phyloP scores from a whole-genome alignment of 2,888 invertebrate genomes.

The Athalia cordata region DNA sequence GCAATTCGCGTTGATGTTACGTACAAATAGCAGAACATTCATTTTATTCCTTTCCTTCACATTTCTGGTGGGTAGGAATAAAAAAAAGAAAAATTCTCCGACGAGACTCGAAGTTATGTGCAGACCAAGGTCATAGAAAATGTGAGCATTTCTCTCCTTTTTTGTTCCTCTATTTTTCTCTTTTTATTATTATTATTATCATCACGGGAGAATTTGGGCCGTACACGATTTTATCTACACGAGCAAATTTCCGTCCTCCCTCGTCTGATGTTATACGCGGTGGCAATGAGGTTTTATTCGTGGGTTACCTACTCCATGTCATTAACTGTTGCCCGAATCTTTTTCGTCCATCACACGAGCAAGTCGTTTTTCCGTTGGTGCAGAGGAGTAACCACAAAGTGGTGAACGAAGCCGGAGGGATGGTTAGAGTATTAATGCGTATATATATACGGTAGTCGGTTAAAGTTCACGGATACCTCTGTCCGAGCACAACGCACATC shows the following conservation, averaged over 20 bases:
- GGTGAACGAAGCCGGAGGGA: conserved; percentile 14
- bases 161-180: background rate
- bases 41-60: no score
- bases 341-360: conserved; percentile 32
- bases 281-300: conserved; percentile 27
- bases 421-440: conserved; percentile 34
- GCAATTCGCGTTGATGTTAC: no score
- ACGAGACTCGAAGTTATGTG: background rate
- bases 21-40: no score
- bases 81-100: background rate
- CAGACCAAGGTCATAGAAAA: conserved; percentile 18
- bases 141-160: conserved; percentile 1
- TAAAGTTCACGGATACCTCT: background rate
- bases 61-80: no score
- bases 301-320: conserved; percentile 21
- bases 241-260: conserved; percentile 32
- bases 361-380: conserved; percentile 29
- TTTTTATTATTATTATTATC: background rate
- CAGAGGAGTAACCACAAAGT: conserved; percentile 18
- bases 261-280: background rate
- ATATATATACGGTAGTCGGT: background rate
- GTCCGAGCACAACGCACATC: background rate
- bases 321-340: conserved; percentile 35
- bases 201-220: conserved; percentile 5
- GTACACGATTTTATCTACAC: conserved; percentile 14